Base-by-base conservation (phyloP, 2,113 vertebrate species). In the Platichthys flesus region DNA sequence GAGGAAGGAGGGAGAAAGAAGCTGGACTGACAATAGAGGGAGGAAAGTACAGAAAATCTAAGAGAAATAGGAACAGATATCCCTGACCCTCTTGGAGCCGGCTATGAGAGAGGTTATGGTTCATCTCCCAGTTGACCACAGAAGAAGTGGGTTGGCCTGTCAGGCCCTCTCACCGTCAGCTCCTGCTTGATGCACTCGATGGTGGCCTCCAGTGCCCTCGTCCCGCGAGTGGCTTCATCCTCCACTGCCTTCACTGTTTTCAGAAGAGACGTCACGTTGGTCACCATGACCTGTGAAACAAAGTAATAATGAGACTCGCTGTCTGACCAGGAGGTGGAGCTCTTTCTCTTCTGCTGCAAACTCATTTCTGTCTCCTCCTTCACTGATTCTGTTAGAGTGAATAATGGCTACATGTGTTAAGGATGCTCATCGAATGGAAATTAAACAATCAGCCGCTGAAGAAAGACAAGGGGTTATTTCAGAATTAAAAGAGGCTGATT, bases 161-260 rank as follows among this genome's bases (percentile, higher is more conserved):
- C 63, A 64, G 71, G n/a, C 7, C 1, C 61, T 35, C 84, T 92
- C 94, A 99, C 98, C 88, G 96, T 98, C 86, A 99, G 94, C 89
- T 99, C 98, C 90, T 99, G 98, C 75, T 97, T 99, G 95, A 99
- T 99, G 94, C 95, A 98, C 82, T 99, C 98, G 1, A 99, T 99
- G 1, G 98, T 97, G 80, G 97, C 97, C 90, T 99, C 98, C 0
- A 99, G 94, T 1, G 98, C 98, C 86, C 98, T 96, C 0, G 98
- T 99, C 64, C 98, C 98, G 14, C 97, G 96, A 49, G 98, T 99
- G 37, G 98, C 98, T 92, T 99, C 98, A 62, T 99, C 98, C 93
- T 99, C 98, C 55, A 99, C 98, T 0, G 98, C 98, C 93, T 99
- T 99, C 84, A 99, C 98, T 0, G 98, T 99, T 93, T 99, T 99